phyloP scores from a whole-genome alignment of 1,140 invertebrate genomes.

The Protaetia brevitarsis region DNA sequence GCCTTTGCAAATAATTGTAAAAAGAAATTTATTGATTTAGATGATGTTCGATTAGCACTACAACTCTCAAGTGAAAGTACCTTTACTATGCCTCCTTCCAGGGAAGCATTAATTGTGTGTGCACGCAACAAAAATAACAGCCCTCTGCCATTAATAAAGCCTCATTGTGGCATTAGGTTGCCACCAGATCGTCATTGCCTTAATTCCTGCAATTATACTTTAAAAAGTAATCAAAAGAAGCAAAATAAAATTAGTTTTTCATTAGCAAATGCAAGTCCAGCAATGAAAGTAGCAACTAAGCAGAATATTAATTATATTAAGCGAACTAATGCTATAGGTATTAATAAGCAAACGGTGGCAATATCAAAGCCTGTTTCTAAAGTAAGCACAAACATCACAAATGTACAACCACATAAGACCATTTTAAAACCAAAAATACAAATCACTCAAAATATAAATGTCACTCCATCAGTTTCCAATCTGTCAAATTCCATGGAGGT shows the following conservation, averaged over 20 bases:
- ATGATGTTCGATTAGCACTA: slow-evolving; percentile 88
- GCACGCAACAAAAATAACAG: slow-evolving; percentile 82
- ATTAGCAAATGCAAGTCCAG: slow-evolving; percentile 20
- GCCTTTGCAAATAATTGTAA: slow-evolving; percentile 87
- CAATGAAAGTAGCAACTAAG: slow-evolving; percentile 49
- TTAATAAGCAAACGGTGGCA: slow-evolving; percentile 62
- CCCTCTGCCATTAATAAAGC: slow-evolving; percentile 84
- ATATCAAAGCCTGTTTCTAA: slow-evolving; percentile 73
- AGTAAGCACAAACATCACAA: slow-evolving; percentile 50
- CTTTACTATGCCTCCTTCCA: slow-evolving; percentile 85
- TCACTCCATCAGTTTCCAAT: slow-evolving; percentile 49
- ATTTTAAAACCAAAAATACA: slow-evolving; percentile 62
- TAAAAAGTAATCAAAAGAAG: slow-evolving; percentile 58
- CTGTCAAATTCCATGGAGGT: slow-evolving; percentile 46
- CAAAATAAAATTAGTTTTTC: slow-evolving; percentile 36
- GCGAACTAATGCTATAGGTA: slow-evolving; percentile 40
- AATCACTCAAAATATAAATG: slow-evolving; percentile 56
- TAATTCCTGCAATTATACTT: slow-evolving; percentile 73
- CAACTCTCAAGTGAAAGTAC: slow-evolving; percentile 84
- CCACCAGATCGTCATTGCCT: slow-evolving; percentile 90
- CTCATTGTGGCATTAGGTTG: slow-evolving; percentile 83
- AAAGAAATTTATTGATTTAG: slow-evolving; percentile 87
- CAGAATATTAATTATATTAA: slow-evolving; percentile 51
- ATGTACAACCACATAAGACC: slow-evolving; percentile 52
- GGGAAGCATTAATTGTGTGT: slow-evolving; percentile 88